phyloP scores from a whole-genome alignment of 2,113 vertebrate species.

The Sakesphorus luctuosus region DNA sequence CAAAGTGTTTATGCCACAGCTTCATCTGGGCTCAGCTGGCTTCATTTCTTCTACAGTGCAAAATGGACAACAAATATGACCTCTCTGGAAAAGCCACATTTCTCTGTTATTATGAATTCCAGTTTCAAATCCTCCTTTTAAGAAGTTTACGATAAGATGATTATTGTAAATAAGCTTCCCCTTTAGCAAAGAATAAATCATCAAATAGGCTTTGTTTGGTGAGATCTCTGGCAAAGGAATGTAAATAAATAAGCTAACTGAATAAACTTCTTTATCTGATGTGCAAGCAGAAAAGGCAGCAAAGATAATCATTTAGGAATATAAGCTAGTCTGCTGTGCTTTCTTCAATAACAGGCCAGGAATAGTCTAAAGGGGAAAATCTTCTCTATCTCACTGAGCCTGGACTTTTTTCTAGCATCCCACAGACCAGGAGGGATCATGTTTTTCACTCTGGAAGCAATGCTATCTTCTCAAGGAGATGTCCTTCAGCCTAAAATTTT shows the following conservation, averaged over 20 bases:
- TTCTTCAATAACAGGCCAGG: slow-evolving; percentile 3
- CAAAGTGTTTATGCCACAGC: not conserved
- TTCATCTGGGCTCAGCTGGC: not conserved
- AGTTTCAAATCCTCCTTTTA: slow-evolving; percentile 42
- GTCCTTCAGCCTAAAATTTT: not conserved
- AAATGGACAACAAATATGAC: slow-evolving; percentile 26
- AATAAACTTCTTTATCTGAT: slow-evolving; percentile 51
- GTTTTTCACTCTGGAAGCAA: not conserved
- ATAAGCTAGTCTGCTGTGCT: slow-evolving; percentile 3
- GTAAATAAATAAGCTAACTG: slow-evolving; percentile 60
- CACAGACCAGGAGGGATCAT: not conserved
- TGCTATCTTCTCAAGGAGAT: not conserved
- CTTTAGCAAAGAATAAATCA: slow-evolving; percentile 56
- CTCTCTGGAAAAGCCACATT: slow-evolving; percentile 24
- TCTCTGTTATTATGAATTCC: slow-evolving; percentile 48
- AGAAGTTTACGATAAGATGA: slow-evolving; percentile 35
- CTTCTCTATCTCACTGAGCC: not conserved
- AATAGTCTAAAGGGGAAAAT: not conserved
- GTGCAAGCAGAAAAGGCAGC: slow-evolving; percentile 21
- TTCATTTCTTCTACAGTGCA: not conserved
- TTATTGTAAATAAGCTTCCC: slow-evolving; percentile 53
- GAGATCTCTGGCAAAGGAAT: slow-evolving; percentile 49
- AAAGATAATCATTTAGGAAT: slow-evolving; percentile 56
- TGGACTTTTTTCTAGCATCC: not conserved
- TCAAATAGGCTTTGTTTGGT: slow-evolving; percentile 44